A percentile compares a stretch with the other conserved stretches of the same genome.
phyloP scores from a whole-genome alignment of 2,888 invertebrate species.

The Buathra laborator region DNA sequence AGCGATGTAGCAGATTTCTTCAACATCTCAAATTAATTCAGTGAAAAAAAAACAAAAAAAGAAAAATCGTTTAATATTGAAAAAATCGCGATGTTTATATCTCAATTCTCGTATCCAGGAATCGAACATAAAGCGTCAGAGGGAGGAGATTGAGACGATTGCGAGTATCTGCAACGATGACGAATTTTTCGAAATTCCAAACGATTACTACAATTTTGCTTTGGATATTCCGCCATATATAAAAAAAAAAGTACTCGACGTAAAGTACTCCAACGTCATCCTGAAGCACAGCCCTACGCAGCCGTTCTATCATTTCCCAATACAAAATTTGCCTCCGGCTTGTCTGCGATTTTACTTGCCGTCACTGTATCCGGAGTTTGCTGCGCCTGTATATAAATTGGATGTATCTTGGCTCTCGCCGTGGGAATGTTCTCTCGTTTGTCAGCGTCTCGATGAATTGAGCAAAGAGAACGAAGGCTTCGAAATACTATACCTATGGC shows the following conservation, averaged over 20 bases:
- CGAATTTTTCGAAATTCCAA: constrained; percentile 70
- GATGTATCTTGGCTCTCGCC: constrained; percentile 75
- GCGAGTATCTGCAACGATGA: constrained; percentile 72
- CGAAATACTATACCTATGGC: constrained; percentile 79
- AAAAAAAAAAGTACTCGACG: constrained; percentile 12
- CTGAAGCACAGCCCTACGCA: not conserved
- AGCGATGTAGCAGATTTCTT: too few relatives aligned
- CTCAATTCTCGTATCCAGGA: not conserved
- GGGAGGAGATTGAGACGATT: constrained; percentile 74
- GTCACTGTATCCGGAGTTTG: constrained; percentile 73
- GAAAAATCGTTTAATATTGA: not conserved
- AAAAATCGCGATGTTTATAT: constrained; percentile 5
- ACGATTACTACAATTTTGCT: not conserved
- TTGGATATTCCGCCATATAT: constrained; percentile 38
- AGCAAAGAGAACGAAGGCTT: constrained; percentile 73
- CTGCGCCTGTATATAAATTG: constrained; percentile 74
- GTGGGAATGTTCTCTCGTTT: constrained; percentile 74
- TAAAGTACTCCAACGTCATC: constrained; percentile 33
- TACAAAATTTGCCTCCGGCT: constrained; percentile 75
- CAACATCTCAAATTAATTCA: too few relatives aligned
- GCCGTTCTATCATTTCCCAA: constrained; percentile 44
- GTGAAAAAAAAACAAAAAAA: too few relatives aligned
- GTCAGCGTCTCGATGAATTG: constrained; percentile 77
- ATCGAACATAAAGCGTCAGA: constrained; percentile 69
- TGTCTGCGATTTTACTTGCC: constrained; percentile 72